Conservation (phyloP, 2,797 vertebrate genomes). For the Trematomus bernacchii region DNA sequence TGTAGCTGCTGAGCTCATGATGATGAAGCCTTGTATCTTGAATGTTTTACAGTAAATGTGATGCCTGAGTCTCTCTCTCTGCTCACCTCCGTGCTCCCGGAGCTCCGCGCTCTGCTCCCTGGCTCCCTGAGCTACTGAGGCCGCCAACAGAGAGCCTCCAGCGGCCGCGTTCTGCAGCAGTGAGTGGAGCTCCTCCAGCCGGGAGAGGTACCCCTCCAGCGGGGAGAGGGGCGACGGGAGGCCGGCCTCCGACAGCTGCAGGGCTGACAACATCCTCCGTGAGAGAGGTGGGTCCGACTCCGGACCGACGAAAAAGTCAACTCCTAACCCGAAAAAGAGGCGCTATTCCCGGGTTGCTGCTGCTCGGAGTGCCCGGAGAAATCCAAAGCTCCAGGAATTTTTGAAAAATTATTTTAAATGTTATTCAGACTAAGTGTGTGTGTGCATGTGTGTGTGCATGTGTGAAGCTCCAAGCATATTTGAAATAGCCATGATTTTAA, state of each 20-base stretch:
- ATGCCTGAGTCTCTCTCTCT: not conserved
- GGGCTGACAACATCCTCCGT: conserved; percentile 84
- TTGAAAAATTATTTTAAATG: too few species aligned
- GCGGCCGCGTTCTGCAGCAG: conserved; percentile 87
- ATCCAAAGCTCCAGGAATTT: conserved; percentile 51
- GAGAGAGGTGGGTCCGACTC: too few species aligned
- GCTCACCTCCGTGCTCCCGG: conserved; percentile 92
- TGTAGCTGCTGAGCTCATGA: too few species aligned
- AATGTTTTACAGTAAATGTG: not conserved
- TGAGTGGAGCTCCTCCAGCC: conserved; percentile 94
- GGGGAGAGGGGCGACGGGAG: conserved; percentile 88
- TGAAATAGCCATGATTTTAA: too few species aligned
- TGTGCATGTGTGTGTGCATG: too few species aligned
- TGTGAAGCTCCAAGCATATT: too few species aligned
- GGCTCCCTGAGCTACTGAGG: conserved; percentile 79
- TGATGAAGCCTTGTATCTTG: too few species aligned
- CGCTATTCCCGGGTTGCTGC: conserved; percentile 41
- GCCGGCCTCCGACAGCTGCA: conserved; percentile 90
- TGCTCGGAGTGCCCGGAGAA: conserved; percentile 46
- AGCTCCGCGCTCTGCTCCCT: conserved; percentile 87
- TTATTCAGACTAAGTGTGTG: too few species aligned
- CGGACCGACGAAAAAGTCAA: too few species aligned
- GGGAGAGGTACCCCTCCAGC: conserved; percentile 91
- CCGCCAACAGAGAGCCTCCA: conserved; percentile 88
- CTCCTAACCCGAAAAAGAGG: conserved; percentile 12